Evolutionary conservation across 1,140 invertebrate species (phyloP).

Genomic region (Zaprionus ornatus): DNA sequence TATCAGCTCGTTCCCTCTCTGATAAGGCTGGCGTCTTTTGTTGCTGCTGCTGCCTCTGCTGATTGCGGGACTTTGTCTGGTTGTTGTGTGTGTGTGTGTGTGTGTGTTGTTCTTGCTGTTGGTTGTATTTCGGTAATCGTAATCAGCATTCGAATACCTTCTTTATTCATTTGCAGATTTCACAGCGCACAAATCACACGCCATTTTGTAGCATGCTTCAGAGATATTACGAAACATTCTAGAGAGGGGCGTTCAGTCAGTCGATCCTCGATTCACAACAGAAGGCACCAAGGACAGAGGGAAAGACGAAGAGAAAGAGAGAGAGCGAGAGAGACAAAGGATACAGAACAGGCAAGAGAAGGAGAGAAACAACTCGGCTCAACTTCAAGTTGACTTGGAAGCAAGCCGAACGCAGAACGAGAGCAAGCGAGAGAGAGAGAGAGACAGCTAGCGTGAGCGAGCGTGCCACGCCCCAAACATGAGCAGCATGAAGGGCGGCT

Average conservation of each 20-base stretch:
- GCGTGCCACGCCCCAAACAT: slow-evolving; percentile 66
- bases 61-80: background rate
- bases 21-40: slow-evolving; percentile 30
- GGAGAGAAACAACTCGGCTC: slow-evolving; percentile 3
- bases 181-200: slow-evolving; percentile 67
- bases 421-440: slow-evolving; percentile 1
- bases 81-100: background rate
- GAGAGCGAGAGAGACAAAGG: slow-evolving; percentile 7
- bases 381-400: slow-evolving; percentile 1
- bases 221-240: slow-evolving; percentile 71
- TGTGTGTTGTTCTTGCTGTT: slow-evolving; percentile 6
- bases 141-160: slow-evolving; percentile 50
- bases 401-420: slow-evolving; percentile 3
- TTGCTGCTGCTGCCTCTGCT: background rate
- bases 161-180: slow-evolving; percentile 66
- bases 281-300: slow-evolving; percentile 7
- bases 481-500: slow-evolving; percentile 82
- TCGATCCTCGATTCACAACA: slow-evolving; percentile 13
- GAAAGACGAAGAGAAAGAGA: background rate
- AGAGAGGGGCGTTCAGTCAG: slow-evolving; percentile 28
- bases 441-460: slow-evolving; percentile 8
- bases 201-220: slow-evolving; percentile 68
- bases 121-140: slow-evolving; percentile 30
- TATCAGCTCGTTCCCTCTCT: slow-evolving; percentile 27
- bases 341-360: background rate